Evolutionary conservation across 2,888 invertebrate species (phyloP), one percentile per base, ranked within the genome.

Genomic region (Pelosia muscerda): DNA sequence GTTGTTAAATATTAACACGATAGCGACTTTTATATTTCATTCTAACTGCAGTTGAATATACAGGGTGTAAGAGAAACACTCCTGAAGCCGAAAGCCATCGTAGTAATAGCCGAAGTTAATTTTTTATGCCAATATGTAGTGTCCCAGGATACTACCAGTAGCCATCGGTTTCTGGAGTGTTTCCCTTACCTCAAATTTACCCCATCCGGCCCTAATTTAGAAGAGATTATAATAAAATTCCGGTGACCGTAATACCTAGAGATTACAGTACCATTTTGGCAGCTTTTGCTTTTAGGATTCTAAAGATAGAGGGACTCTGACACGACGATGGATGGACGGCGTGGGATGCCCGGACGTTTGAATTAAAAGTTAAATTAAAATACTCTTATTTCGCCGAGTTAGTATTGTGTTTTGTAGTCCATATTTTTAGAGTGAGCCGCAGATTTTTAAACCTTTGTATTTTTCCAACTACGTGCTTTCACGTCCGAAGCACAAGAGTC

Each of bases 401-500:
- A 23, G 19, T 19, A 23, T 4, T 38, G 59, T 15, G 13, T 23
- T 19, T n/a, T 22, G 23, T 25, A 10, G 23, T 25, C 1, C 4
- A 22, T 8, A 34, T 59, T 34, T 13, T 49, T 49, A 9, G n/a
- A 49, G 9, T 1, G 49, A 9, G 42, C 4, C 42, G 22, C 22
- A 22, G 34, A n/a, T 6, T 34, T 58, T 59, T n/a, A n/a, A n/a
- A 22, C 58, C 10, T 59, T 22, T 59, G 25, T 59, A 38, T 59
- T 59, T 38, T 59, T 38, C 9, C 9, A 38, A 38, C 59, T n/a
- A 23, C 22, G 0, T 58, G 34, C 13, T 59, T 8, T 59, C 34
- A 38, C 38, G 9, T 23, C 34, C 23, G 38, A 9, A 15, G 15
- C 15, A 15, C 13, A 2, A 34, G 34, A 31, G 22, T 10, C 22